Evolutionary conservation across 2,113 vertebrate genomes (phyloP), one percentile per base, ranked within the genome.

Genomic region (Mirza zaza): DNA sequence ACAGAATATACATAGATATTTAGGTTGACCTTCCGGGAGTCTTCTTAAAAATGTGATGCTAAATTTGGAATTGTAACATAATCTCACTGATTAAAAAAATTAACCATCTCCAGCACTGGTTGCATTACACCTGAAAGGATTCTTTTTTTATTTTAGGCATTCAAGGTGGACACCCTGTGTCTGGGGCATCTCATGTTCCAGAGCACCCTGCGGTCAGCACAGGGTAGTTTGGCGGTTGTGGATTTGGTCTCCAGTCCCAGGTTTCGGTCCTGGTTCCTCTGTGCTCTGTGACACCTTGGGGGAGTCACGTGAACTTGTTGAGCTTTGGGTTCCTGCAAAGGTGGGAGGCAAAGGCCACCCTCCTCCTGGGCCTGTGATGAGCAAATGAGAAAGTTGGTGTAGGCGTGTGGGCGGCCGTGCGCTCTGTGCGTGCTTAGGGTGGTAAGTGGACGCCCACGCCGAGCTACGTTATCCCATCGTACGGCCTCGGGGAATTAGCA

Each of bases 1-100:
- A 97, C 75, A 91, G 91, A 94, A 96, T 95, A 94, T 89, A 86
- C n/a, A 5, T 91, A 94, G 96, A 95, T 96, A 97, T 97, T 96
- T 97, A 97, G 96, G 80, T 42, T 93, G 94, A 95, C 95, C 94
- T 97, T 96, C 93, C 55, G 32, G 15, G 70, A 50, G 27, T 86
- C 61, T 91, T 91, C 88, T 77, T 55, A 89, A 95, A 97, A 92
- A 93, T 76, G 76, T 50, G 80, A 55, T 84, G 50, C 96, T 89
- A 86, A 90, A 90, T 96, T 84, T 96, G 90, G 79, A 89, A 84
- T 57, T 11, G 15, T 23, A 93, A 90, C 75, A 70, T 36, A 92
- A n/a, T 55, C 36, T 90, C 42, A 48, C 77, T 95, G 93, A 97
- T 97, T 90, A 92, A 87, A 96, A 96, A 95, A 97, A 73, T 95